phyloP scores from a whole-genome alignment of 2,888 invertebrate species.

The Apocheima hispidaria region DNA sequence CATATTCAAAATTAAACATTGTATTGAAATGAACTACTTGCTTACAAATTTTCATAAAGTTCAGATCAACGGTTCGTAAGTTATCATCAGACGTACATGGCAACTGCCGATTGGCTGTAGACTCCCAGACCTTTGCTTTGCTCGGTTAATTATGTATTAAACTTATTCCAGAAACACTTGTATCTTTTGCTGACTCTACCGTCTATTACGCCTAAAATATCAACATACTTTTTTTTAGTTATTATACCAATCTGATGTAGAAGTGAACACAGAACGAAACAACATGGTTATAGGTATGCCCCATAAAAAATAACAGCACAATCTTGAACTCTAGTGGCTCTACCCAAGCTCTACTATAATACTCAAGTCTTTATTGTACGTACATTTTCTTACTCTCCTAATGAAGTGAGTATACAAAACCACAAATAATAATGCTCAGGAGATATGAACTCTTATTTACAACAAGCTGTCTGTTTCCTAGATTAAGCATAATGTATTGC shows the following conservation, averaged over 20 bases:
- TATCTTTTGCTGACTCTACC: constrained; percentile 57
- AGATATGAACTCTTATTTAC: constrained; percentile 31
- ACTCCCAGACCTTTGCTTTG: too few species aligned
- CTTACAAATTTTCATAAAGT: too few species aligned
- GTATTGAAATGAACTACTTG: too few species aligned
- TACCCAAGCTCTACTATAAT: constrained; percentile 33
- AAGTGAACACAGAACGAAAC: constrained; percentile 46
- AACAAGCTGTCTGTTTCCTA: constrained; percentile 19
- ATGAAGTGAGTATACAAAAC: constrained; percentile 27
- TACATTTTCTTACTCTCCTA: constrained; percentile 11
- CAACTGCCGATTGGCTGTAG: too few species aligned
- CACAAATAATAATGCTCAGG: constrained; percentile 30
- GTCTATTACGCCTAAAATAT: constrained; percentile 60
- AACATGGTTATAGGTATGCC: constrained; percentile 64
- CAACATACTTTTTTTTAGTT: constrained; percentile 69
- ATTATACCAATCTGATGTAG: constrained; percentile 57
- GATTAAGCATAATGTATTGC: constrained; percentile 28
- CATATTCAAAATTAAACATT: too few species aligned
- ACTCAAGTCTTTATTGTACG: constrained; percentile 6
- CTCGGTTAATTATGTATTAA: too few species aligned
- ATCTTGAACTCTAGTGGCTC: constrained; percentile 29
- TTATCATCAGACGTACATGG: too few species aligned
- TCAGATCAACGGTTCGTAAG: too few species aligned
- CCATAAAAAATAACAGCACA: constrained; percentile 68
- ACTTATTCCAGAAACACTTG: not conserved